Evolutionary conservation across 2,888 invertebrate genomes (phyloP).

Genomic region (Pogonocherus hispidulus): DNA sequence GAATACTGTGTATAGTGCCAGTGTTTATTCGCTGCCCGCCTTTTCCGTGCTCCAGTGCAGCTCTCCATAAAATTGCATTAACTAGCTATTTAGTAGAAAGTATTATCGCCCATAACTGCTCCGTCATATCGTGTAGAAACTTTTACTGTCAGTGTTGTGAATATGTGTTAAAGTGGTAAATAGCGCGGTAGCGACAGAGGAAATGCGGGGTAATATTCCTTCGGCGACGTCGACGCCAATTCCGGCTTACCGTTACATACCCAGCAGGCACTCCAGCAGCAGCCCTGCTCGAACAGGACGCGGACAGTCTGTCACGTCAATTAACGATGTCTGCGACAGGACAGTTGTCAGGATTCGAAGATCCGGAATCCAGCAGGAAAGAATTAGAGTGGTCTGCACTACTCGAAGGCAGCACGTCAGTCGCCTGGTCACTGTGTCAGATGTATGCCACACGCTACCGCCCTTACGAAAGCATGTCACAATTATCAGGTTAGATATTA

Average conservation of each 20-base stretch:
- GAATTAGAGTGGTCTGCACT: conserved; percentile 67
- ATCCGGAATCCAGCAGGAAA: conserved; percentile 64
- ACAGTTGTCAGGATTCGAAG: conserved; percentile 66
- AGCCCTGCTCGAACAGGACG: conserved; percentile 45
- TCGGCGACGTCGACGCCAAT: conserved; percentile 40
- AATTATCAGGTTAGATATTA: conserved; percentile 64
- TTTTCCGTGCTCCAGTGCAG: conserved; percentile 17
- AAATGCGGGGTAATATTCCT: conserved; percentile 49
- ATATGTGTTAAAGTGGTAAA: conserved; percentile 23
- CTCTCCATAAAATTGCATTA: conserved; percentile 21
- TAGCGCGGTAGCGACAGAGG: conserved; percentile 16
- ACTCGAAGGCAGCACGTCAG: conserved; percentile 66
- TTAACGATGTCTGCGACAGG: conserved; percentile 60
- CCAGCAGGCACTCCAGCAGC: conserved; percentile 41
- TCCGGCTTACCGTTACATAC: conserved; percentile 48
- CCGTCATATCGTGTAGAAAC: not conserved
- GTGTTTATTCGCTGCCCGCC: conserved; percentile 12
- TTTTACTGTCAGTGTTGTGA: conserved; percentile 23
- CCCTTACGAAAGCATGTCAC: conserved; percentile 67
- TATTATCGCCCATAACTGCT: conserved; percentile 10
- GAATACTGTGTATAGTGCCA: conserved; percentile 18
- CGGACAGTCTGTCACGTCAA: conserved; percentile 45
- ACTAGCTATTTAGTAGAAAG: conserved; percentile 24
- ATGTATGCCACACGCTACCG: conserved; percentile 63
- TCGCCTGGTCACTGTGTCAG: conserved; percentile 66